Percentiles rank a stretch among this genome's conserved stretches.
Conservation (phyloP, 2,888 invertebrate genomes). For the Lapara coniferarum region DNA sequence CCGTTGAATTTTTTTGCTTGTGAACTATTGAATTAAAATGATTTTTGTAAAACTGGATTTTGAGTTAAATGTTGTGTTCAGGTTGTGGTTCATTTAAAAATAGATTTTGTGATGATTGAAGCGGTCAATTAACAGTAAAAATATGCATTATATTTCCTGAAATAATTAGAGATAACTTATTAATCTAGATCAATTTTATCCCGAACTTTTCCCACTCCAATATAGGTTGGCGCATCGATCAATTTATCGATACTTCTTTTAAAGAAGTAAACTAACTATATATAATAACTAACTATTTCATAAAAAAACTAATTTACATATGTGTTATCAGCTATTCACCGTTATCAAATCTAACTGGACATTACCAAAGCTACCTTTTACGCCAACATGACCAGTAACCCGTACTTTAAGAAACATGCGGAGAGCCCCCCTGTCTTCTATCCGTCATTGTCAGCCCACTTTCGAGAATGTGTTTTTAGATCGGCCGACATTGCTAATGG, state of each 20-base stretch:
- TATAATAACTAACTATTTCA: too few species aligned
- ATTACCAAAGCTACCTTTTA: not conserved
- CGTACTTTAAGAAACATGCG: constrained; percentile 40
- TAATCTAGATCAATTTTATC: too few species aligned
- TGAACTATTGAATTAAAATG: not conserved
- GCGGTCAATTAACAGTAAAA: too few species aligned
- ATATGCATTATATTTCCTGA: too few species aligned
- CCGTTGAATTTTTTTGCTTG: not conserved
- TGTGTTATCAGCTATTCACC: not conserved
- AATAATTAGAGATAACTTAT: too few species aligned
- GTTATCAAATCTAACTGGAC: constrained; percentile 1
- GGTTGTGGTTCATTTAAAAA: too few species aligned
- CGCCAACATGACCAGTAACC: not conserved
- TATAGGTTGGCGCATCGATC: too few species aligned
- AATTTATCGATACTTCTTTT: too few species aligned
- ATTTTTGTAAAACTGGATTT: not conserved
- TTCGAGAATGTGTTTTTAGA: constrained; percentile 51
- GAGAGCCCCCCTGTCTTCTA: constrained; percentile 52
- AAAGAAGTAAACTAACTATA: too few species aligned
- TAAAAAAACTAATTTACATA: too few species aligned
- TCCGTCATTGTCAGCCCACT: constrained; percentile 66
- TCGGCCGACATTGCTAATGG: constrained; percentile 57
- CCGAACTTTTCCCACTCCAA: too few species aligned
- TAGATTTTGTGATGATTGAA: too few species aligned
- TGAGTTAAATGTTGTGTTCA: not conserved